These are phyloP conservation scores for Otis tarda DNA, from an alignment of 2,113 vertebrate genomes.

Conservation along the genomic window DNA sequence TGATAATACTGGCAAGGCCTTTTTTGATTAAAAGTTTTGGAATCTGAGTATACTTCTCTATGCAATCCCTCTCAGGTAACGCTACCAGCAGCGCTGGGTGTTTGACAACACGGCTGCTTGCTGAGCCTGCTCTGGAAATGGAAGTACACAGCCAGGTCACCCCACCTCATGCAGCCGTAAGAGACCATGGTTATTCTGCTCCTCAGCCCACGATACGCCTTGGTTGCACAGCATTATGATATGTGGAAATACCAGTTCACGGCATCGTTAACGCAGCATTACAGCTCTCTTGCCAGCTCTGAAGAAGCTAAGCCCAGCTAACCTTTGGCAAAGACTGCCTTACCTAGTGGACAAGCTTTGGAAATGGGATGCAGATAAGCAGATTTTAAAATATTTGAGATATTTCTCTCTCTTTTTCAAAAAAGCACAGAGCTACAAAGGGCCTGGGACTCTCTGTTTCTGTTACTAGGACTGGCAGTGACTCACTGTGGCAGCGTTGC, in stretches of 20 bases:
- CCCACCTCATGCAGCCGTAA: rapidly evolving
- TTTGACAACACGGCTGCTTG: not conserved
- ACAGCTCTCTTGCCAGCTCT: not conserved
- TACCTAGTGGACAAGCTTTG: not conserved
- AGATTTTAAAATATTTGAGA: not conserved
- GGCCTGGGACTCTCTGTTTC: not conserved
- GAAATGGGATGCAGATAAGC: not conserved
- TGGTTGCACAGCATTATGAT: not conserved
- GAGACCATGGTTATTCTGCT: not conserved
- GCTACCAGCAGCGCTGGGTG: rapidly evolving
- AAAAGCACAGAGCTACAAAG: not conserved
- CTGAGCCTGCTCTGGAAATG: not conserved
- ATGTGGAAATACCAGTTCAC: not conserved
- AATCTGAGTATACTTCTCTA: not conserved
- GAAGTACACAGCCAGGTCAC: not conserved
- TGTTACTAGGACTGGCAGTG: not conserved
- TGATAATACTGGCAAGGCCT: not conserved
- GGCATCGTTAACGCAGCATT: rapidly evolving
- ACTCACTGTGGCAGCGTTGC: not conserved
- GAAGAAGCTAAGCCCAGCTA: not conserved
- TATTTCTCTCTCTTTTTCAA: not conserved
- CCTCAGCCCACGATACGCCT: not conserved
- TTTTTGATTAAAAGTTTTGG: not conserved
- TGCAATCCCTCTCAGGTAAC: not conserved
- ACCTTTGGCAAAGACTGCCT: not conserved